These are phyloP conservation scores for Whitmania pigra DNA, from an alignment of 1,140 invertebrate genomes.

Conservation along the genomic window DNA sequence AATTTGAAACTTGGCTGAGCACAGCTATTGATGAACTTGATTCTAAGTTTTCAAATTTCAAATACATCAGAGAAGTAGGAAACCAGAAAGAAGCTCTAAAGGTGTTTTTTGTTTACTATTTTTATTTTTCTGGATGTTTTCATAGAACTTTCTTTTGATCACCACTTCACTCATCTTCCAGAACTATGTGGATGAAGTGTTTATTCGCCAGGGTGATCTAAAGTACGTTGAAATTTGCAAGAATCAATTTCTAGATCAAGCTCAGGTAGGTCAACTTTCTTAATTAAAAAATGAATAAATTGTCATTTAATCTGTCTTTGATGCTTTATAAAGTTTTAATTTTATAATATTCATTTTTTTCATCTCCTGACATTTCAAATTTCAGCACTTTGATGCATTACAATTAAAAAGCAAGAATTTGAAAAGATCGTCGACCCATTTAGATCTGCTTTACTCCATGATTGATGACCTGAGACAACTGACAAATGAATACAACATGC, in stretches of 20 bases:
- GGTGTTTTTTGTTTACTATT: background rate
- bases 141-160: too few relatives aligned
- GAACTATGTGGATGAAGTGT: slow-evolving; percentile 8
- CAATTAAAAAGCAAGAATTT: background rate
- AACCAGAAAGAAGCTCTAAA: slow-evolving; percentile 5
- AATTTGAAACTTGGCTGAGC: background rate
- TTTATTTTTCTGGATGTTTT: background rate
- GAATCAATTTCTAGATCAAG: slow-evolving; percentile 6
- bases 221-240: slow-evolving; percentile 9
- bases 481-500: background rate
- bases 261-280: background rate
- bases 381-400: slow-evolving; percentile 7
- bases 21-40: background rate
- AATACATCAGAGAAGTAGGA: background rate
- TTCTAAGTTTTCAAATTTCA: background rate
- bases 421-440: background rate
- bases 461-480: slow-evolving; percentile 7
- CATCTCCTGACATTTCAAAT: too few relatives aligned
- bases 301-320: background rate
- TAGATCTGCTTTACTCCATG: background rate
- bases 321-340: background rate
- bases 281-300: too few relatives aligned
- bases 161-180: background rate
- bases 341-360: background rate
- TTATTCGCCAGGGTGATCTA: slow-evolving; percentile 5